Percentiles rank a stretch among this genome's conserved stretches.
Conservation (phyloP, 2,113 vertebrate species). For the Sterrhoptilus dennistouni region DNA sequence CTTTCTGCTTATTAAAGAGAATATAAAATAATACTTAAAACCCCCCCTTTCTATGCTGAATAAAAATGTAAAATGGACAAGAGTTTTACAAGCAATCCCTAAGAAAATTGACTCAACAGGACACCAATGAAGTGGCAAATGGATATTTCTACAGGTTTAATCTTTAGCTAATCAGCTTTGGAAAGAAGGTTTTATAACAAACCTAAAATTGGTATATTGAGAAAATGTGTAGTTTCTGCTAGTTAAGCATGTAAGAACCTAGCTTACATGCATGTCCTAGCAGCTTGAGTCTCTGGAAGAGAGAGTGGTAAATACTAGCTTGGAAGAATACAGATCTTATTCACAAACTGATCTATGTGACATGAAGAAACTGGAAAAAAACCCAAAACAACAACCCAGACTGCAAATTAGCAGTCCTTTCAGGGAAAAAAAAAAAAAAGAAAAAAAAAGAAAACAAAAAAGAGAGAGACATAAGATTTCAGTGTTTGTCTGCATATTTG, state of each 20-base stretch:
- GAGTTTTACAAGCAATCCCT: background rate
- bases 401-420: background rate
- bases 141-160: background rate
- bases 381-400: background rate
- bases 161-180: background rate
- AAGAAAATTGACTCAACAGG: background rate
- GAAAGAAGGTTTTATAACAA: background rate
- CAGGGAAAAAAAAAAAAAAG: background rate
- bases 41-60: background rate
- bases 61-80: background rate
- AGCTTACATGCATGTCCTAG: background rate
- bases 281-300: background rate
- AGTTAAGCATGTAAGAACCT: background rate
- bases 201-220: background rate
- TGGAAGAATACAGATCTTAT: background rate
- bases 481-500: background rate
- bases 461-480: background rate
- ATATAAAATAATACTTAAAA: background rate
- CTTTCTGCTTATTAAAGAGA: background rate
- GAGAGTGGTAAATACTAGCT: background rate
- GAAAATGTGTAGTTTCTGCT: background rate
- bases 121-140: background rate
- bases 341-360: background rate
- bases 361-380: background rate
- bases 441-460: no score